phyloP scores from a whole-genome alignment of 2,113 vertebrate species.

The Solea senegalensis region DNA sequence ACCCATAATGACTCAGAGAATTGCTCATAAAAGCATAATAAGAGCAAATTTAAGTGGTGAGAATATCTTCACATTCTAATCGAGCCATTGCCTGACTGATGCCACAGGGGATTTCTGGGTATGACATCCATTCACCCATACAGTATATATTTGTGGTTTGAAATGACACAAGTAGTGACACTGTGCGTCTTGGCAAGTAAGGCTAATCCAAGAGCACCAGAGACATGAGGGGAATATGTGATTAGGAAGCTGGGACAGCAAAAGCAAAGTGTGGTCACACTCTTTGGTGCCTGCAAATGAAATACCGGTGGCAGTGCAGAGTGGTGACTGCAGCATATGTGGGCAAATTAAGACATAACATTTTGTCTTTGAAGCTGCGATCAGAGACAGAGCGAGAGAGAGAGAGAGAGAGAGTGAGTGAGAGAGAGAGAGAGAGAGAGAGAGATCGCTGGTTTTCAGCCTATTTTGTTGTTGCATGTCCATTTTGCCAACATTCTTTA shows the following conservation, averaged over 20 bases:
- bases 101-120: constrained; percentile 11
- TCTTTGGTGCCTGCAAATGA: not conserved
- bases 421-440: too few species aligned
- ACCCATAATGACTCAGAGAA: constrained; percentile 52
- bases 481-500: too few species aligned
- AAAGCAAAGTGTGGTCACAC: not conserved
- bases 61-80: constrained; percentile 9
- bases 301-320: not conserved
- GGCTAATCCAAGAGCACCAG: not conserved
- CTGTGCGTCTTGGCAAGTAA: not conserved
- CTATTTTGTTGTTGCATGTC: too few species aligned
- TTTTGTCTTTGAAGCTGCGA: not conserved
- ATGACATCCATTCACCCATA: not conserved
- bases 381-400: too few species aligned
- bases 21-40: constrained; percentile 64
- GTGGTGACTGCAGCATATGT: not conserved
- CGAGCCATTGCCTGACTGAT: constrained; percentile 6
- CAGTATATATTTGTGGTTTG: not conserved
- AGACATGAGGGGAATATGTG: not conserved
- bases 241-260: not conserved
- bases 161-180: not conserved
- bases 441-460: too few species aligned
- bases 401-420: too few species aligned
- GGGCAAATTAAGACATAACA: not conserved
- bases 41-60: constrained; percentile 42